Evolutionary conservation across 2,797 vertebrate species (phyloP), one percentile per base, ranked within the genome.

Genomic region (Coendou prehensilis): DNA sequence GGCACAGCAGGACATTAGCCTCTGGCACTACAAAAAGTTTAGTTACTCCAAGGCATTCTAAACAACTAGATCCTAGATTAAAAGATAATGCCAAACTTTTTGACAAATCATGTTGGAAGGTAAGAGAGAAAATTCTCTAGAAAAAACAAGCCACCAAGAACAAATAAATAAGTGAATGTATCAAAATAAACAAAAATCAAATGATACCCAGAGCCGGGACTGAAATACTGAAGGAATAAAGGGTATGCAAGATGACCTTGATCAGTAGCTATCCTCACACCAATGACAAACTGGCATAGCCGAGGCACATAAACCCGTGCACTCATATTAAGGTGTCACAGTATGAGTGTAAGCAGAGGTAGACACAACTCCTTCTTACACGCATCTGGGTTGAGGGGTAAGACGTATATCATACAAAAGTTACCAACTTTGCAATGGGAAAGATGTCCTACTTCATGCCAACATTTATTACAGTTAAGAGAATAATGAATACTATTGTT

Each of bases 161-260:
- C 1, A 30, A 87, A 28, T 23, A 95, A 45, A 2, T 52, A 59
- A 81, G 63, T 47, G 11, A 89, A 10, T 45, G 4, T 9, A 33
- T 81, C 45, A 47, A 91, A 64, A 67, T 26, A 82, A 50, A 33
- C 26, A 79, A 79, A 50, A 28, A 33, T 26, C 10, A 59, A n/a
- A 1, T 20, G 18, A 45, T 26, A 57, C 11, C 26, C 13, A 45
- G 64, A 67, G 2, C 11, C 52, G 15, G 13, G 11, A 71, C 52
- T 13, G 63, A 57, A 45, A 69, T 30, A 15, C 6, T 28, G 41
- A 37, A 37, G 47, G 41, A 22, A 30, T 23, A 26, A 17, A 11
- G 7, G 9, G 10, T 7, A n/a, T 14, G 2, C 6, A 1, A 37
- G 9, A 28, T 67, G 10, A 0, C n/a, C 52, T 22, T 20, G 22